Conservation (phyloP, 2,113 vertebrate genomes). For the Sardina pilchardus region DNA sequence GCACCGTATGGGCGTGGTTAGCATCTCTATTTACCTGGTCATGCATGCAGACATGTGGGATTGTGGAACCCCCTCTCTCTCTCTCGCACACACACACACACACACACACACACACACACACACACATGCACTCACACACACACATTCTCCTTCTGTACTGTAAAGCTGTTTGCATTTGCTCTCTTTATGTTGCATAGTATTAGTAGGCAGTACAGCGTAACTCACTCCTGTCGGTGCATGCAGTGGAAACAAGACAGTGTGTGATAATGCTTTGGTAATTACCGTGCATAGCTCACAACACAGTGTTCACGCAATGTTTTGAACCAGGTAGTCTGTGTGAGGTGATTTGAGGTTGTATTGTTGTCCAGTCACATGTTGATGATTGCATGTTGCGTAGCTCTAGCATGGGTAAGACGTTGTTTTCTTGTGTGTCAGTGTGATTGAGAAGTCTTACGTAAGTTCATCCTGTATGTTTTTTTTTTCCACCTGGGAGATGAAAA, state of each 20-base stretch:
- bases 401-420: background rate
- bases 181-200: background rate
- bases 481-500: background rate
- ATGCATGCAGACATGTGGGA: background rate
- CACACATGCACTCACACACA: too few species aligned
- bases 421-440: background rate
- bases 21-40: background rate
- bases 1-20: background rate
- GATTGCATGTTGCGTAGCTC: background rate
- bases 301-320: background rate
- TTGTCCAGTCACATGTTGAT: background rate
- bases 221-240: conserved; percentile 17
- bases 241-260: conserved; percentile 12
- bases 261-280: background rate
- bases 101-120: background rate
- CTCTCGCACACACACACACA: background rate
- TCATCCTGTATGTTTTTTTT: background rate
- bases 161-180: background rate
- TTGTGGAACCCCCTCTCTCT: background rate
- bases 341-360: background rate
- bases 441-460: background rate
- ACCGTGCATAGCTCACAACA: background rate
- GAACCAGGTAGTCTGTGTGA: background rate
- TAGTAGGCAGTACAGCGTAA: background rate
- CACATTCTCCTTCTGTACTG: background rate